Conservation (phyloP, 2,113 vertebrate genomes). For the Nycticebus coucang region DNA sequence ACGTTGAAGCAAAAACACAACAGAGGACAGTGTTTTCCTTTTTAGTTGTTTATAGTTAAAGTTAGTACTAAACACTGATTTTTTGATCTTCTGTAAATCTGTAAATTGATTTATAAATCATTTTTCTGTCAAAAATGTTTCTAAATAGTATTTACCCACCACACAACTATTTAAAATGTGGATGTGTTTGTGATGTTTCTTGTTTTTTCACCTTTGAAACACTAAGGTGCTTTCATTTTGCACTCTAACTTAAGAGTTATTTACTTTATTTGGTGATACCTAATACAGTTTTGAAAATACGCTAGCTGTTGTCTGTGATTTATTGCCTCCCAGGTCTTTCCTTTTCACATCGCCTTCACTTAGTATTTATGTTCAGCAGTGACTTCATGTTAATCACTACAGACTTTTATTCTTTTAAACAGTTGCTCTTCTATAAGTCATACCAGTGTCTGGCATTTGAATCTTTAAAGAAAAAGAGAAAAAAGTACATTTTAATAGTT, state of each 20-base stretch:
- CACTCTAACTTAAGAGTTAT: constrained; percentile 82
- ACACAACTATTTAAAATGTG: constrained; percentile 63
- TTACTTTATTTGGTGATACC: constrained; percentile 73
- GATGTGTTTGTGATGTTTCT: constrained; percentile 74
- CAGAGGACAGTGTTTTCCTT: constrained; percentile 34
- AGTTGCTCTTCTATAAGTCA: background rate
- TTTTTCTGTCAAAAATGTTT: constrained; percentile 84
- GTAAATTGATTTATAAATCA: constrained; percentile 76
- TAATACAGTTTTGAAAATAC: constrained; percentile 83
- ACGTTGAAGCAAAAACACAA: constrained; percentile 49
- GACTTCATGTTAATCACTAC: background rate
- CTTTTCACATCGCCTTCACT: background rate
- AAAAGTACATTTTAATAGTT: constrained; percentile 44
- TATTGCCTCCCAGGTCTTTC: constrained; percentile 3
- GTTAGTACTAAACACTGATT: constrained; percentile 76
- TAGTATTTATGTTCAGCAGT: background rate
- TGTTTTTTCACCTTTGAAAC: constrained; percentile 82
- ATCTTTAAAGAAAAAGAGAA: background rate
- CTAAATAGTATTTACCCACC: constrained; percentile 75
- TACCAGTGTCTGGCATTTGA: background rate
- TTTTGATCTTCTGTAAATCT: constrained; percentile 70
- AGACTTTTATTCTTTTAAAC: constrained; percentile 23
- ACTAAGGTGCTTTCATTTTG: constrained; percentile 83
- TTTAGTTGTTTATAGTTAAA: constrained; percentile 87
- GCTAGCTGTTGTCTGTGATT: constrained; percentile 66